Conservation (phyloP, 2,888 invertebrate species). For the Erynnis tages region DNA sequence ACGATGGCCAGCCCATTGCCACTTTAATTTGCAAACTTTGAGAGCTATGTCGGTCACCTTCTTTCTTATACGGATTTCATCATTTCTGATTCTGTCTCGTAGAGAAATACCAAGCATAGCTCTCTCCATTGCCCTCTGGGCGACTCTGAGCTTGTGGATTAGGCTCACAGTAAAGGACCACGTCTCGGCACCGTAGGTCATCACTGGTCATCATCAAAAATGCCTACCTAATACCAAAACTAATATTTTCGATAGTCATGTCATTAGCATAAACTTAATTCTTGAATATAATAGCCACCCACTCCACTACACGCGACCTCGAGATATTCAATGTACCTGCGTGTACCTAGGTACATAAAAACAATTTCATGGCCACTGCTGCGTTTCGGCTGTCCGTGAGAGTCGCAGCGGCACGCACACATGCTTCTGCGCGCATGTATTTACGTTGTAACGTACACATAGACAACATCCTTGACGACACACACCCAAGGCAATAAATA, state of each 20-base stretch:
- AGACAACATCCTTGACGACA: slow-evolving; percentile 54
- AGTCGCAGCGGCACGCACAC: slow-evolving; percentile 40
- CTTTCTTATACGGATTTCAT: too few relatives aligned
- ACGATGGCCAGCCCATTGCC: too few relatives aligned
- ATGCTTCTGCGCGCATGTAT: slow-evolving; percentile 31
- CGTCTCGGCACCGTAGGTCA: too few relatives aligned
- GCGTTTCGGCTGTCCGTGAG: slow-evolving; percentile 67
- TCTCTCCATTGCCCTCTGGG: too few relatives aligned
- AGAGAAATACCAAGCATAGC: too few relatives aligned
- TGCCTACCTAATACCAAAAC: slow-evolving; percentile 34
- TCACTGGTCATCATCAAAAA: too few relatives aligned
- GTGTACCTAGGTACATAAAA: slow-evolving; percentile 53
- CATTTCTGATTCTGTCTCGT: too few relatives aligned
- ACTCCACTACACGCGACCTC: slow-evolving; percentile 48
- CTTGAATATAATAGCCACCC: slow-evolving; percentile 45
- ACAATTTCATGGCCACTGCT: slow-evolving; percentile 66
- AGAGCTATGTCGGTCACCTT: too few relatives aligned
- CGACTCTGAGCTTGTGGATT: too few relatives aligned
- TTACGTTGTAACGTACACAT: slow-evolving; percentile 34
- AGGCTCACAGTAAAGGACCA: too few relatives aligned
- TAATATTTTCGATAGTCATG: slow-evolving; percentile 41
- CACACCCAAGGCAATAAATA: slow-evolving; percentile 53
- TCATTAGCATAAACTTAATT: slow-evolving; percentile 55
- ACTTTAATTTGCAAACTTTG: too few relatives aligned
- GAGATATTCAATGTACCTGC: slow-evolving; percentile 41